Base-by-base conservation (phyloP, 2,797 vertebrate species). In the Eutrigla gurnardus region DNA sequence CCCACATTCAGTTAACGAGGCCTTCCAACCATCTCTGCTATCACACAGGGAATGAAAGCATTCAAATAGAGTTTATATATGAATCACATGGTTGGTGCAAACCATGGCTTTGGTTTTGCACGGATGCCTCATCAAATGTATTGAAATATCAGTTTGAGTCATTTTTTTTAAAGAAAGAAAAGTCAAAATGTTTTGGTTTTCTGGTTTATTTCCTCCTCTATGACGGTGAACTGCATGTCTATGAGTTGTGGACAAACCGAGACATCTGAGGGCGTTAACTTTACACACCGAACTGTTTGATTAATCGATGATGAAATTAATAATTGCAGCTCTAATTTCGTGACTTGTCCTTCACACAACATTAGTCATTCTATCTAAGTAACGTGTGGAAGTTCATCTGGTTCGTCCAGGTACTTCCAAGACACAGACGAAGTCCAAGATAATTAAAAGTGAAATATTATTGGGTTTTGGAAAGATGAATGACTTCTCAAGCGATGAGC, bases 401-500 rank as follows among this genome's bases (percentile, higher is more conserved):
- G 33, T 50, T 62, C 8, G 8, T 71, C 46, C 43, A 40, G 67
- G 39, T 45, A 10, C 47, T 52, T 18, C 42, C 6, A 37, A 70
- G 32, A 36, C 32, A 36, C 36, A 37, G 35, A 73, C 42, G 37
- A 67, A 67, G 32, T 8, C 42, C 37, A 43, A 70, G 4, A 55
- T 5, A 33, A 13, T 50, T 46, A 45, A 70, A 66, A 37, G 70
- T 67, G 4, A 73, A 66, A 59, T 62, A 66, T 52, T 53, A 47
- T 40, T 35, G 10, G 5, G 15, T 65, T 75, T 52, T 55, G n/a
- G 32, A 65, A 46, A 43, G 72, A 76, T 70, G 32, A 52, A 62
- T 52, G 60, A 54, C 14, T 35, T 47, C 17, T 68, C 13, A 2
- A 60, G 55, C 15, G 6, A 32, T 54, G 66, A 65, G 43, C 47